Evolutionary conservation across 1,140 invertebrate species (phyloP).

Genomic region (Diorhabda elongata): DNA sequence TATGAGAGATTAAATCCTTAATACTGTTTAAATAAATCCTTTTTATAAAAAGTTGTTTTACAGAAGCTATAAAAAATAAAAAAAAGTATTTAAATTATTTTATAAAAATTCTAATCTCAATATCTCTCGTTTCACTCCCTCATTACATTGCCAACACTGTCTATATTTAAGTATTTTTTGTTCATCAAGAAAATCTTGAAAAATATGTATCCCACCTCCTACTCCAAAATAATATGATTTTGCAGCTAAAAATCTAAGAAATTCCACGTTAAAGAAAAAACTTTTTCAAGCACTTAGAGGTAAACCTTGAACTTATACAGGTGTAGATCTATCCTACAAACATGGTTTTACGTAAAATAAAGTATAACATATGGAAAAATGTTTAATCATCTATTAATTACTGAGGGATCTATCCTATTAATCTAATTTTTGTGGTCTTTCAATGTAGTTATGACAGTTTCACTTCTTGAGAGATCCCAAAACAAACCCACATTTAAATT

Average conservation of each 20-base stretch:
- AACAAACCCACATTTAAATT: too few species aligned
- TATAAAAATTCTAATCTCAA: conserved; percentile 22
- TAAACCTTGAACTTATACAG: too few species aligned
- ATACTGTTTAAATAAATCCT: background rate
- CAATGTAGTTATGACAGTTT: too few species aligned
- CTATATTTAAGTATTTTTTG: conserved; percentile 21
- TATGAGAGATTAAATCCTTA: conserved; percentile 85
- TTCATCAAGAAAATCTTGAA: conserved; percentile 52
- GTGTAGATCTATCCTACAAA: too few species aligned
- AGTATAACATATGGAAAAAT: too few species aligned
- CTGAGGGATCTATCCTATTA: too few species aligned
- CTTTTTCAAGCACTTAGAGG: too few species aligned
- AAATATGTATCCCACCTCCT: conserved; percentile 72
- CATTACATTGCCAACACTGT: conserved; percentile 20
- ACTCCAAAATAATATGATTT: conserved; percentile 90
- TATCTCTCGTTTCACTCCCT: conserved; percentile 29
- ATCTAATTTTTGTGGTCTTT: too few species aligned
- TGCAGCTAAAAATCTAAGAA: conserved; percentile 64
- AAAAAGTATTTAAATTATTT: background rate
- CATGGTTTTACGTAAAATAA: too few species aligned
- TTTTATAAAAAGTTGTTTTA: background rate
- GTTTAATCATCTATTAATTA: too few species aligned
- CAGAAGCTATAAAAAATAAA: background rate
- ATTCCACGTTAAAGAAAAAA: conserved; percentile 12
- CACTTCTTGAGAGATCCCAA: too few species aligned